Conservation (phyloP, 2,888 invertebrate species). For the Ormyrus thymus region DNA sequence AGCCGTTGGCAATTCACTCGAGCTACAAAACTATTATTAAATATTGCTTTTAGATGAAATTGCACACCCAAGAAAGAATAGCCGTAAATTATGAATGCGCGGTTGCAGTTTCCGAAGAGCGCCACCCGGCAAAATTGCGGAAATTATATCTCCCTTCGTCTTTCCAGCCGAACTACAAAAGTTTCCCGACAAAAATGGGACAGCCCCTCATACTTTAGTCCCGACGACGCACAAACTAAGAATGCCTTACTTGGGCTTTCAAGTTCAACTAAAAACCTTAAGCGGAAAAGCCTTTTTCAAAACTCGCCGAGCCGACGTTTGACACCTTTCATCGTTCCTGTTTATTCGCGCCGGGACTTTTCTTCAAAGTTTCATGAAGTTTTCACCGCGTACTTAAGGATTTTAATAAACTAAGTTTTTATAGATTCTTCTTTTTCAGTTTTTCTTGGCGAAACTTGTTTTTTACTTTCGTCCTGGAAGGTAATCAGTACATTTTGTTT, state of each 20-base stretch:
- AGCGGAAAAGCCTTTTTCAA: not conserved
- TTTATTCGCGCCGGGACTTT: not conserved
- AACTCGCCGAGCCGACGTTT: not conserved
- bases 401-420: too few relatives aligned
- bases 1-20: too few relatives aligned
- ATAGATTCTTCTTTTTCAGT: too few relatives aligned
- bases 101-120: not conserved
- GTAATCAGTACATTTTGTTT: too few relatives aligned
- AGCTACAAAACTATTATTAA: too few relatives aligned
- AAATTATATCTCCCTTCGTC: conserved; percentile 13
- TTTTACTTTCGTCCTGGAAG: not conserved
- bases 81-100: too few relatives aligned
- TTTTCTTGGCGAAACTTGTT: too few relatives aligned
- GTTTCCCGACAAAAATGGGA: conserved; percentile 21
- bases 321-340: conserved; percentile 29
- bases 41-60: not conserved
- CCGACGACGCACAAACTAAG: conserved; percentile 26
- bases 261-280: conserved; percentile 16
- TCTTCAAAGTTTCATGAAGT: not conserved
- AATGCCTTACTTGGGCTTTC: conserved; percentile 33
- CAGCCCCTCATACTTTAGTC: conserved; percentile 33
- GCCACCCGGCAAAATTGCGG: not conserved
- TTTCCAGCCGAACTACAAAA: conserved; percentile 22
- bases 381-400: too few relatives aligned
- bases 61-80: not conserved